Conservation (phyloP, 2,797 vertebrate species). For the Scolopax rusticola region DNA sequence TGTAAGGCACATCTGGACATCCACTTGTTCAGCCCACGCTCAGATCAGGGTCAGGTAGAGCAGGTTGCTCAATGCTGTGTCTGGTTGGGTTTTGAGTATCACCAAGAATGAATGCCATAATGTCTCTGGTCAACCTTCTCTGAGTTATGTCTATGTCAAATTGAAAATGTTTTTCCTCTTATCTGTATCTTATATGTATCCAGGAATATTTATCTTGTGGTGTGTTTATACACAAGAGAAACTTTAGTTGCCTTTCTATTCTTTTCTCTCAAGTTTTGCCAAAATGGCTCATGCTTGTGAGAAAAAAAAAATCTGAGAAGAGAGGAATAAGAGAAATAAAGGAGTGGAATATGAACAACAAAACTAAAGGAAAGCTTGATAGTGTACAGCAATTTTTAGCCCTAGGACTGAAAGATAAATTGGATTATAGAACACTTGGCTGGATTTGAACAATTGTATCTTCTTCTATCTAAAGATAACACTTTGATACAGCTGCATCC, state of each 20-base stretch:
- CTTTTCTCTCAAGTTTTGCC: not conserved
- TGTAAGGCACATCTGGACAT: not conserved
- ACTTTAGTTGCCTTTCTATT: not conserved
- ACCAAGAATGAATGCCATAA: not conserved
- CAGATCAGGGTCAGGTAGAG: not conserved
- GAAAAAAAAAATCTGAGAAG: not conserved
- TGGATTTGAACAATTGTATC: not conserved
- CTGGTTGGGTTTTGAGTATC: not conserved
- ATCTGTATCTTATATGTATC: not conserved
- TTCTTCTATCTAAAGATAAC: not conserved
- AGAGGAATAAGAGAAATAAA: not conserved
- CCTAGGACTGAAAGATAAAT: not conserved
- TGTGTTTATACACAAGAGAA: not conserved
- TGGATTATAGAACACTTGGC: not conserved
- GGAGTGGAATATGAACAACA: not conserved
- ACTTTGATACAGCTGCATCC: not conserved
- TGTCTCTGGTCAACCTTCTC: not conserved
- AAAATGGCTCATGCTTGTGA: not conserved
- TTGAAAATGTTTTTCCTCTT: not conserved
- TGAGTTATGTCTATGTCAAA: not conserved
- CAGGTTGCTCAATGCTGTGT: not conserved
- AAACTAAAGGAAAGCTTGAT: not conserved
- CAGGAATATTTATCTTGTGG: not conserved
- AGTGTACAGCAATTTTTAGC: not conserved
- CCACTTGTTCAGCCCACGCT: not conserved